Percentiles rank a stretch among this genome's conserved stretches.
These are phyloP conservation scores for Chymomyza caudatula DNA, from an alignment of 2,888 invertebrate species.

Conservation along the genomic window DNA sequence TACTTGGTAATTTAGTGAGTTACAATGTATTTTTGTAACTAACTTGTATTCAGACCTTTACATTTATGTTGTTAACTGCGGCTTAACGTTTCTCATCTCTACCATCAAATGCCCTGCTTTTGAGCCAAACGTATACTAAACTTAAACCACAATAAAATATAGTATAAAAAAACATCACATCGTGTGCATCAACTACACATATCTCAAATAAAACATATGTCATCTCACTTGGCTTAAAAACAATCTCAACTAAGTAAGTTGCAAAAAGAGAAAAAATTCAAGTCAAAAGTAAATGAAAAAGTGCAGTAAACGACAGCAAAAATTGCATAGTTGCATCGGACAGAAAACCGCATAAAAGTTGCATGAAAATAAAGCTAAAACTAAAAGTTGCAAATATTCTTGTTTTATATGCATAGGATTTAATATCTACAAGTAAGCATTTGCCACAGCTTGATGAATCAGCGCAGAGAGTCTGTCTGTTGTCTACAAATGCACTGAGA, in stretches of 20 bases:
- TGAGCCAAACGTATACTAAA: neutral
- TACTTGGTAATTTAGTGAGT: no score
- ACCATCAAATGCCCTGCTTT: neutral
- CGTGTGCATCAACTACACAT: constrained; percentile 14
- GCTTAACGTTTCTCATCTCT: neutral
- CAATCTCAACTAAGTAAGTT: constrained; percentile 33
- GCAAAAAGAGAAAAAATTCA: constrained; percentile 5
- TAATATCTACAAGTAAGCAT: constrained; percentile 20
- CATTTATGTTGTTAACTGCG: neutral
- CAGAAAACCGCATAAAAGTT: neutral
- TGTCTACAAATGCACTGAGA: neutral
- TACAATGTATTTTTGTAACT: no score
- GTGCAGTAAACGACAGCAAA: constrained; percentile 14
- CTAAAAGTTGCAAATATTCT: constrained; percentile 35
- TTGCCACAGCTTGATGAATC: constrained; percentile 31
- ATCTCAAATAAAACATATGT: constrained; percentile 16
- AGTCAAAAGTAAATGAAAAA: constrained; percentile 23
- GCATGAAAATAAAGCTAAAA: neutral
- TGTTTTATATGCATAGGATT: constrained; percentile 3
- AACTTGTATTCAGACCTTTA: neutral
- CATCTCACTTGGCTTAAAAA: constrained; percentile 31
- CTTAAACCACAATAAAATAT: neutral
- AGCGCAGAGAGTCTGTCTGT: neutral
- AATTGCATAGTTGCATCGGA: constrained; percentile 14
- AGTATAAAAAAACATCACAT: neutral